Percentiles rank a stretch among this genome's conserved stretches.
These are phyloP conservation scores for Colaptes auratus DNA, from an alignment of 2,113 vertebrate species.

Conservation along the genomic window DNA sequence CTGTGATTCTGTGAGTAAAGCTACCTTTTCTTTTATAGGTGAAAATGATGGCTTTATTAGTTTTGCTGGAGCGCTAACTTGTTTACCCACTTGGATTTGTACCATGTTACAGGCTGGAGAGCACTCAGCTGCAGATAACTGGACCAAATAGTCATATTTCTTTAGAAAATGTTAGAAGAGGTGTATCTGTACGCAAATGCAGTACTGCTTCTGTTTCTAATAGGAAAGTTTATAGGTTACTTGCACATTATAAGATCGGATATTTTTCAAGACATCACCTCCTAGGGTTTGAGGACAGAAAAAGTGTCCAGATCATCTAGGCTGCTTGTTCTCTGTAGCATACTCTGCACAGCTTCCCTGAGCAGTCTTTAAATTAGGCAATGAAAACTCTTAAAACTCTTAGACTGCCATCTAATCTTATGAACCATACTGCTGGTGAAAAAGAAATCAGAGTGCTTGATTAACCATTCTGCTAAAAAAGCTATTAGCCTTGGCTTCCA, in stretches of 20 bases:
- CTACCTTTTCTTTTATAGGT: not conserved
- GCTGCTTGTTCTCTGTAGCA: not conserved
- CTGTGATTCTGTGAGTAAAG: not conserved
- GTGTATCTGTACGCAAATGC: not conserved
- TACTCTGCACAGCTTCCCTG: not conserved
- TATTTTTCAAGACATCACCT: not conserved
- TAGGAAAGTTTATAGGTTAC: not conserved
- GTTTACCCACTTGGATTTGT: not conserved
- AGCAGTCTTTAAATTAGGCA: not conserved
- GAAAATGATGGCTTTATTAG: not conserved
- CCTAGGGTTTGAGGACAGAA: not conserved
- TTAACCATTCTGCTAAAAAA: not conserved
- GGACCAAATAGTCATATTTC: not conserved
- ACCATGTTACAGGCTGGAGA: not conserved
- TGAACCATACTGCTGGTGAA: not conserved
- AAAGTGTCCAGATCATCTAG: not conserved
- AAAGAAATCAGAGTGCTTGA: not conserved
- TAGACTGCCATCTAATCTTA: not conserved
- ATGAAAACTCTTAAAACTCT: not conserved
- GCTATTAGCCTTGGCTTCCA: not conserved
- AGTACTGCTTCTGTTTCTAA: not conserved
- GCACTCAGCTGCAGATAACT: not conserved
- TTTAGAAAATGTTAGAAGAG: not conserved
- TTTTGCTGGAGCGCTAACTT: not conserved
- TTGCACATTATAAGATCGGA: not conserved